phyloP scores from a whole-genome alignment of 2,888 invertebrate genomes.

The Euproctis similis region DNA sequence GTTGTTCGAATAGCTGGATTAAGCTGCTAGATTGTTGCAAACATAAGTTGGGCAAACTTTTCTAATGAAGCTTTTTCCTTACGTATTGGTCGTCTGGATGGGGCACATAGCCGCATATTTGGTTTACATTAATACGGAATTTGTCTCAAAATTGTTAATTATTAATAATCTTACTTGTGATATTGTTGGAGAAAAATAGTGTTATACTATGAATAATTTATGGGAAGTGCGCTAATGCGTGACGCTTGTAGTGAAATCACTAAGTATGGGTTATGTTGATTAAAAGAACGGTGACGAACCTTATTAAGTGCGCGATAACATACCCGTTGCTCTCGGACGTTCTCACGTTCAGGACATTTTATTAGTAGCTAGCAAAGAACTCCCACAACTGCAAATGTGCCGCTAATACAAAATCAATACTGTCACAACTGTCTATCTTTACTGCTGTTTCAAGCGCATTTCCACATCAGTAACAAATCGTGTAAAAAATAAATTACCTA shows the following conservation, averaged over 20 bases:
- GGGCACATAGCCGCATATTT: slow-evolving; percentile 43
- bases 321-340: slow-evolving; percentile 40
- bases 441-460: slow-evolving; percentile 8
- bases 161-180: too few relatives aligned
- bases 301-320: slow-evolving; percentile 67
- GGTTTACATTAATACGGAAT: slow-evolving; percentile 36
- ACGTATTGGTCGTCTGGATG: slow-evolving; percentile 53
- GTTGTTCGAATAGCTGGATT: slow-evolving; percentile 21
- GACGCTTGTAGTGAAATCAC: slow-evolving; percentile 44
- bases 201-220: slow-evolving; percentile 21
- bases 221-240: slow-evolving; percentile 35
- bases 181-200: too few relatives aligned
- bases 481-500: not conserved
- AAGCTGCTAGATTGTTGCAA: slow-evolving; percentile 25
- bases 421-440: slow-evolving; percentile 17
- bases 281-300: slow-evolving; percentile 69
- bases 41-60: slow-evolving; percentile 64
- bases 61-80: slow-evolving; percentile 57
- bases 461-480: slow-evolving; percentile 2
- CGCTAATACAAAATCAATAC: slow-evolving; percentile 63
- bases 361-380: slow-evolving; percentile 24
- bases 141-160: slow-evolving; percentile 27
- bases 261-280: slow-evolving; percentile 62
- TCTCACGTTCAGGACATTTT: slow-evolving; percentile 26
- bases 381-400: slow-evolving; percentile 22